Percentiles rank a stretch among this genome's conserved stretches.
Evolutionary conservation across 2,797 vertebrate species (phyloP).

Genomic region (Brotogeris chrysoptera): DNA sequence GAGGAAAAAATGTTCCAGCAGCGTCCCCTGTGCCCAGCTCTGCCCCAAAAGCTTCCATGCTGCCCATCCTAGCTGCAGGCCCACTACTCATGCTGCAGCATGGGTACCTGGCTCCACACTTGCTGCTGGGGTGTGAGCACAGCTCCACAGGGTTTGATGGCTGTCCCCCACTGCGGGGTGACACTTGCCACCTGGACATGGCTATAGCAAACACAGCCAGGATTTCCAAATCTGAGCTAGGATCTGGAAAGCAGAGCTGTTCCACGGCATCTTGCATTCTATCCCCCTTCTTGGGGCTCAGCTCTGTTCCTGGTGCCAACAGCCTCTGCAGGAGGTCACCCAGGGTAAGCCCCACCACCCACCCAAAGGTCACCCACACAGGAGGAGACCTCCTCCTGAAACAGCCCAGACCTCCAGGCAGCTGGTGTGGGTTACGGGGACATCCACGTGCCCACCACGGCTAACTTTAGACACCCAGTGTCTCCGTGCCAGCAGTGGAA

Average conservation of each 20-base stretch:
- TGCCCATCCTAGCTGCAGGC: not conserved
- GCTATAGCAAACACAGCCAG: not conserved
- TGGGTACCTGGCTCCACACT: not conserved
- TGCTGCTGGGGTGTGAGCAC: not conserved
- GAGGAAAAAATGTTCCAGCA: not conserved
- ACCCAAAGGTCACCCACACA: not conserved
- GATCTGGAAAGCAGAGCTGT: not conserved
- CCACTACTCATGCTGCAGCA: not conserved
- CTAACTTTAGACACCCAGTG: not conserved
- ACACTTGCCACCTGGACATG: not conserved
- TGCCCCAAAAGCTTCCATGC: not conserved
- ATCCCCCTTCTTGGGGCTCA: fast-evolving
- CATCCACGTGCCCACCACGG: not conserved
- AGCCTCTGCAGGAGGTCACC: not conserved
- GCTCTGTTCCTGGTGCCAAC: not conserved
- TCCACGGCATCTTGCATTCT: not conserved
- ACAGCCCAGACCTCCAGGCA: not conserved
- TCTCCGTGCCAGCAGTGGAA: fast-evolving
- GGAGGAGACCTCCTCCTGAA: not conserved
- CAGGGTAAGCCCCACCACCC: not conserved
- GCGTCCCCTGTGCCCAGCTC: not conserved
- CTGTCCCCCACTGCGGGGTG: not conserved
- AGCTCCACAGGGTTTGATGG: not conserved
- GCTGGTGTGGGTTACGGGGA: not conserved
- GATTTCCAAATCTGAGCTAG: not conserved